Base-by-base conservation (phyloP, 2,888 invertebrate species). In the Cremastinae sp. region DNA sequence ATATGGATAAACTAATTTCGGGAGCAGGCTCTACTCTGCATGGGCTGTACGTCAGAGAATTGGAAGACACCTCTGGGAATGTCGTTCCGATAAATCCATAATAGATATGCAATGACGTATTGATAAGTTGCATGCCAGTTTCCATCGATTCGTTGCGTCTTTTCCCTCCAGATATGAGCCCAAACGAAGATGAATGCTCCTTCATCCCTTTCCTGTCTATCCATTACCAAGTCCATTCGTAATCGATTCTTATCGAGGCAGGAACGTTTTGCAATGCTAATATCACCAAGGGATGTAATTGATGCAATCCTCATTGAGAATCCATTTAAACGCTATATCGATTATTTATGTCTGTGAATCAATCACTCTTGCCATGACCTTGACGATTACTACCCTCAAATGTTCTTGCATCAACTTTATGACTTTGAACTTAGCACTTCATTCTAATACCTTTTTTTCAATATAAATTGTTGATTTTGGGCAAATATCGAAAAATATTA, bases 1-100 rank as follows among this genome's bases (percentile, higher is more conserved):
- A 85, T 87, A 87, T 86, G 85, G 84, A 87, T 86, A 84, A 86
- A 85, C 84, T 84, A 85, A 86, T 86, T 86, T 82, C 81, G 84
- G 82, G 14, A 14, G 80, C 73, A 73, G 69, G 51, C 65, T 28
- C 22, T 77, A 70, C 69, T 62, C 78, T 71, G 61, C 71, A 69
- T 78, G 53, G 28, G 76, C 80, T 79, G 81, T 81, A 66, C 74
- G 76, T 45, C 53, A 43, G 12, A 43, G 41, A 36, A 12, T 16
- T n/a, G n/a, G n/a, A 10, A 61, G 47, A 74, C 58, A 65, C 65
- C 58, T 20, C 38, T 10, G 73, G 54, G 58, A 70, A 74, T 22
- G 73, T 75, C 78, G 74, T 70, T 80, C 78, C 78, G 65, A 80
- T 80, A 70, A 49, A 59, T 68, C 43, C 34, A 51, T 28, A 34